Conservation (phyloP, 2,888 invertebrate species). For the Dasypolia templi region DNA sequence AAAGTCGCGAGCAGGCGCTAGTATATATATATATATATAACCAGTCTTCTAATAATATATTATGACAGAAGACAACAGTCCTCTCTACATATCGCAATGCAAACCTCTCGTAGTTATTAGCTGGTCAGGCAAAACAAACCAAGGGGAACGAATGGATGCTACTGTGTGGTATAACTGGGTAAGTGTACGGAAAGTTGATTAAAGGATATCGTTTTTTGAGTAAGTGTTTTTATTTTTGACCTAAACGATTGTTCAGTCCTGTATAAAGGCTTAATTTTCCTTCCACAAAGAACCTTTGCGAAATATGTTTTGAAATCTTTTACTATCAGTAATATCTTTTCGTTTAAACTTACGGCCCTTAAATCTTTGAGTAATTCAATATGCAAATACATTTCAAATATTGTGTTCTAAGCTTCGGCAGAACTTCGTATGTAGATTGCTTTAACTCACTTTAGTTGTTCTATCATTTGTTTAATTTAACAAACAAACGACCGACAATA, state of each 20-base stretch:
- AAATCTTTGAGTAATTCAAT: not conserved
- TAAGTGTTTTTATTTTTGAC: too few relatives aligned
- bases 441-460: conserved; percentile 36
- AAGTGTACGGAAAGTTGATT: not conserved
- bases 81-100: not conserved
- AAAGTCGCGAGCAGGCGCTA: too few relatives aligned
- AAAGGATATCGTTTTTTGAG: too few relatives aligned
- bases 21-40: too few relatives aligned
- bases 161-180: conserved; percentile 27
- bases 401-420: conserved; percentile 1
- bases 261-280: not conserved
- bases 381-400: not conserved
- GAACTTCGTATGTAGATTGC: conserved; percentile 16
- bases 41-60: not conserved
- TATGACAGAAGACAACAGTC: conserved; percentile 2
- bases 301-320: not conserved
- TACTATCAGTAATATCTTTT: not conserved
- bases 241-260: not conserved
- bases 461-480: conserved; percentile 32
- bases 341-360: too few relatives aligned
- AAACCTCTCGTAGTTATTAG: conserved; percentile 63
- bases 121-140: conserved; percentile 62
- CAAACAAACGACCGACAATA: conserved; percentile 17
- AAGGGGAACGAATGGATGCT: conserved; percentile 34
- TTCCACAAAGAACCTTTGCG: not conserved